A percentile compares a stretch with the other conserved stretches of the same genome.
Evolutionary conservation across 2,113 vertebrate genomes (phyloP).

Genomic region (Myocastor coypus): DNA sequence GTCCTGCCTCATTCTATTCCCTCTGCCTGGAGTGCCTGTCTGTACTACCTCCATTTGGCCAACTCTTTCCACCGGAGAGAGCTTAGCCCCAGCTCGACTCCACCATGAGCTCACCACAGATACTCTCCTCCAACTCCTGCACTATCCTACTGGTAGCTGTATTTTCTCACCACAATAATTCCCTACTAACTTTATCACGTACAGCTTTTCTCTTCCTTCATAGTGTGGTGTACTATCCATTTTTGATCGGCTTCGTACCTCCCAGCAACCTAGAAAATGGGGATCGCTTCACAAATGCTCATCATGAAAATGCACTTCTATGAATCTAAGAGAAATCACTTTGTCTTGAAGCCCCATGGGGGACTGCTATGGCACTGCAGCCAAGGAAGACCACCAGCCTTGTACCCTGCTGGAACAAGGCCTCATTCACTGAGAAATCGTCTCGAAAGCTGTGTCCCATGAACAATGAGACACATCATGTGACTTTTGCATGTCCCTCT

Average conservation of each 20-base stretch:
- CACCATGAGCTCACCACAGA: not conserved
- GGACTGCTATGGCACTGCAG: not conserved
- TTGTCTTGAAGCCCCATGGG: not conserved
- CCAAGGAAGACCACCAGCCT: not conserved
- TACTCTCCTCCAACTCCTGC: not conserved
- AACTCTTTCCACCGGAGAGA: not conserved
- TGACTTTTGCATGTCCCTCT: not conserved
- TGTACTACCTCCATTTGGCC: not conserved
- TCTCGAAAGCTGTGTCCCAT: not conserved
- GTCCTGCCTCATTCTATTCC: not conserved
- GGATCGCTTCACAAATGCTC: not conserved
- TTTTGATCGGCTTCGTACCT: not conserved
- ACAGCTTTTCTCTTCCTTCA: not conserved
- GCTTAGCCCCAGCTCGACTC: not conserved
- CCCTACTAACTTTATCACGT: not conserved
- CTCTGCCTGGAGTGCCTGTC: not conserved
- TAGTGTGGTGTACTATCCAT: not conserved
- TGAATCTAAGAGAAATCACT: not conserved
- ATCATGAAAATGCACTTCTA: not conserved
- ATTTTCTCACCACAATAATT: not conserved
- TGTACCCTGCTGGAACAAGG: conserved; percentile 15
- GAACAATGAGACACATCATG: not conserved
- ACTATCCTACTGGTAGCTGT: not conserved
- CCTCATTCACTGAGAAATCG: not conserved
- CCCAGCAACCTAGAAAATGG: conserved; percentile 15